phyloP scores from a whole-genome alignment of 2,888 invertebrate species.

The Campopleginae sp. region DNA sequence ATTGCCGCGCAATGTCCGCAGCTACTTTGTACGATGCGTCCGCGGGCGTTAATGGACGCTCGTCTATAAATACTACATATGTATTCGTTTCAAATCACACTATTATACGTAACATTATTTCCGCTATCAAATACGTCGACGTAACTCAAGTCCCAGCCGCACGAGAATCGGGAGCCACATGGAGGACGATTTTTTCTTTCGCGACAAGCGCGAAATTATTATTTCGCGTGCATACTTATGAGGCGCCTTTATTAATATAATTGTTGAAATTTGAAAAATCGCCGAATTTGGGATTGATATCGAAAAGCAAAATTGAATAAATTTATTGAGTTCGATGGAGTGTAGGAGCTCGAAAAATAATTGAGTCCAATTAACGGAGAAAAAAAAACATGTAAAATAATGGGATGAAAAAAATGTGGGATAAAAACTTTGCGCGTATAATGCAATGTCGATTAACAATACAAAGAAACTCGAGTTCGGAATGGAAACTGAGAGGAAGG shows the following conservation, averaged over 20 bases:
- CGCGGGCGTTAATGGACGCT: slow-evolving; percentile 53
- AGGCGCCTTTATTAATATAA: not conserved
- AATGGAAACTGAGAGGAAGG: slow-evolving; percentile 30
- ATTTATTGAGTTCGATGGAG: not conserved
- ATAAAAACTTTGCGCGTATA: not conserved
- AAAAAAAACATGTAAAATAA: not conserved
- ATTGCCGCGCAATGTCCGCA: slow-evolving; percentile 42
- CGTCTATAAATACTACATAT: slow-evolving; percentile 45
- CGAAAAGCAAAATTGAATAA: not conserved
- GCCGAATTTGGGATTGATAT: not conserved
- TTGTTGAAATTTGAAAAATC: not conserved
- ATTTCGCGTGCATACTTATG: too few species aligned
- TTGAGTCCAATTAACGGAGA: not conserved
- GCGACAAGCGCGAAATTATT: not conserved
- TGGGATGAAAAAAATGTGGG: not conserved
- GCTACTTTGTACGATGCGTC: slow-evolving; percentile 59
- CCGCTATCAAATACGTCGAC: slow-evolving; percentile 38
- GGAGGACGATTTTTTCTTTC: not conserved
- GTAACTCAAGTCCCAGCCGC: slow-evolving; percentile 31
- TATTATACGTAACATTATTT: slow-evolving; percentile 40
- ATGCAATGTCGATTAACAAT: slow-evolving; percentile 20
- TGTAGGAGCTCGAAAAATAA: not conserved
- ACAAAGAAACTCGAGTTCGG: slow-evolving; percentile 13
- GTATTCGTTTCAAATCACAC: slow-evolving; percentile 3
- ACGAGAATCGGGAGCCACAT: slow-evolving; percentile 6